Base-by-base conservation (phyloP, 2,113 vertebrate genomes). In the Syngnathus floridae region DNA sequence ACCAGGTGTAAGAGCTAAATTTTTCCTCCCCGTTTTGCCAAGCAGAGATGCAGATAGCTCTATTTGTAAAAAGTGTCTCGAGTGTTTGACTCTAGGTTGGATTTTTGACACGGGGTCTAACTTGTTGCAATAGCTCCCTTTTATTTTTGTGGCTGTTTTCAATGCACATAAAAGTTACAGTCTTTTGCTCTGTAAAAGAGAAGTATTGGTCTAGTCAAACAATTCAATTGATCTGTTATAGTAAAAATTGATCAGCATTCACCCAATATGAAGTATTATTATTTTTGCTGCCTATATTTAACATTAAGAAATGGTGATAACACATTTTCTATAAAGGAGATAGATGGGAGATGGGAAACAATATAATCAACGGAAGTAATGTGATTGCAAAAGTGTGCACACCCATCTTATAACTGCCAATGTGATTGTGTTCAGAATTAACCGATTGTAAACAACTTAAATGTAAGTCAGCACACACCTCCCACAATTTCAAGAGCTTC, bases 31-130 rank as follows among this genome's bases (percentile, higher is more conserved):
- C 52, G 77, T 36, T 80, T 82, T 68, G 78, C 76, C 79, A 85
- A 90, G 87, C 73, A 74, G 72, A 49, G 80, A 84, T 75, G 80
- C 78, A 73, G 85, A 88, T 81, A 75, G 74, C 80, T 80, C 75
- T 83, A 87, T 89, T 88, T 87, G 69, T 76, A 80, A 88, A 88
- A 85, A 82, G 79, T 86, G 79, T 86, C 82, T 84, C 66, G 80
- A 82, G 79, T 88, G 80, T 89, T 87, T 88, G 81, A 86, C 83
- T 86, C 85, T 82, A 66, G 77, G 72, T 58, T 57, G 37, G 75
- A 62, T 80, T 62, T 81, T 86, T 86, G 82, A 87, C 74, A 45
- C 72, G 19, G 52, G 67, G 31, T 80, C 62, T 71, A 74, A 65
- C 80, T 74, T 66, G 66, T 71, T 85, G 62, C 76, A 79, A 82